A percentile compares a stretch with the other conserved stretches of the same genome.
Evolutionary conservation across 2,797 vertebrate genomes (phyloP).

Genomic region (Ceyx erithaca): DNA sequence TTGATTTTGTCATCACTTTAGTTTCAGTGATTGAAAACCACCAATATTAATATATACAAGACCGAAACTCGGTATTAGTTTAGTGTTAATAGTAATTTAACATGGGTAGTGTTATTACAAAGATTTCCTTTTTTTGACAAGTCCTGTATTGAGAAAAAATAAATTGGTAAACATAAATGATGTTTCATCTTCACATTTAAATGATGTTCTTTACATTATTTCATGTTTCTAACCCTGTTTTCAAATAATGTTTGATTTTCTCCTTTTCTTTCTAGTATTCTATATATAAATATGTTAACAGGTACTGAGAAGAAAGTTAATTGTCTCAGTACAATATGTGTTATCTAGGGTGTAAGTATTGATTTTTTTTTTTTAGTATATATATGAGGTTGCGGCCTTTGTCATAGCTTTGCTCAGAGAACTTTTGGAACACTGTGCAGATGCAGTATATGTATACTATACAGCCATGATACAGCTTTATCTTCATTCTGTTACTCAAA

Average conservation of each 20-base stretch:
- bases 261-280: neutral
- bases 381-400: neutral
- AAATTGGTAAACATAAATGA: neutral
- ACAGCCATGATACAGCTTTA: neutral
- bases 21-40: neutral
- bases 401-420: neutral
- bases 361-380: neutral
- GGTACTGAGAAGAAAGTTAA: constrained; percentile 22
- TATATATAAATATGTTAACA: neutral
- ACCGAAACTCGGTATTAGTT: neutral
- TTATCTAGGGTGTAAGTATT: neutral
- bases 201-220: neutral
- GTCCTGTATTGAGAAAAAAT: neutral
- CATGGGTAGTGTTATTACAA: neutral
- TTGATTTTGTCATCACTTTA: neutral
- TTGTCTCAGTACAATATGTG: neutral
- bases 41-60: neutral
- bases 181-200: neutral
- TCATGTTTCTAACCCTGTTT: neutral
- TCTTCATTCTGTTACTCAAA: neutral
- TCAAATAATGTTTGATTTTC: neutral
- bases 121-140: neutral
- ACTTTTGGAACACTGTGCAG: neutral
- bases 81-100: neutral
- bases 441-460: neutral